Evolutionary conservation across 2,888 invertebrate species (phyloP).

Genomic region (Tetragnatha montana): DNA sequence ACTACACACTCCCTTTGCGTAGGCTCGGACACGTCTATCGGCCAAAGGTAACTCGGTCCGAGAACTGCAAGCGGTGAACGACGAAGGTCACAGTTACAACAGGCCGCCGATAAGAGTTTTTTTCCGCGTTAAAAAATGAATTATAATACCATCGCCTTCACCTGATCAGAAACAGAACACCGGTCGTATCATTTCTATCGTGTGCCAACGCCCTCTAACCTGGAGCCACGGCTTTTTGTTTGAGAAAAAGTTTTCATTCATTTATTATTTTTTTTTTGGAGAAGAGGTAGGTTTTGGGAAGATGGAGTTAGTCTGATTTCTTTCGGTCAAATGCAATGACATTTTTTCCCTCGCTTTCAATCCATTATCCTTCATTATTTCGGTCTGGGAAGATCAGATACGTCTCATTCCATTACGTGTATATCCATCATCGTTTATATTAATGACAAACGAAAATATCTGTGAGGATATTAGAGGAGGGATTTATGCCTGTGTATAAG

Average conservation of each 20-base stretch:
- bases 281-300: background rate
- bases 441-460: too few relatives aligned
- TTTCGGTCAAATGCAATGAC: too few relatives aligned
- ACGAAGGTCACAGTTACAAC: conserved; percentile 4
- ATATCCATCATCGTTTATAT: too few relatives aligned
- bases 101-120: too few relatives aligned
- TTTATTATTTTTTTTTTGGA: background rate
- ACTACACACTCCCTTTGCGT: background rate
- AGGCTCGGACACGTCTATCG: background rate
- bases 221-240: background rate
- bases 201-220: background rate
- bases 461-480: too few relatives aligned
- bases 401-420: too few relatives aligned
- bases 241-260: background rate
- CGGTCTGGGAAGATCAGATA: too few relatives aligned
- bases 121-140: conserved; percentile 22
- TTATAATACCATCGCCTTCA: background rate
- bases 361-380: too few relatives aligned
- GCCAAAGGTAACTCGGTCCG: background rate
- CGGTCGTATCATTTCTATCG: background rate
- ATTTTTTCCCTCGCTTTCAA: too few relatives aligned
- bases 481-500: too few relatives aligned
- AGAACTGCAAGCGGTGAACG: background rate
- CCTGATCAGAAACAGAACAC: background rate
- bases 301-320: too few relatives aligned